Evolutionary conservation across 2,888 invertebrate species (phyloP).

Genomic region (Cotesia congregata): DNA sequence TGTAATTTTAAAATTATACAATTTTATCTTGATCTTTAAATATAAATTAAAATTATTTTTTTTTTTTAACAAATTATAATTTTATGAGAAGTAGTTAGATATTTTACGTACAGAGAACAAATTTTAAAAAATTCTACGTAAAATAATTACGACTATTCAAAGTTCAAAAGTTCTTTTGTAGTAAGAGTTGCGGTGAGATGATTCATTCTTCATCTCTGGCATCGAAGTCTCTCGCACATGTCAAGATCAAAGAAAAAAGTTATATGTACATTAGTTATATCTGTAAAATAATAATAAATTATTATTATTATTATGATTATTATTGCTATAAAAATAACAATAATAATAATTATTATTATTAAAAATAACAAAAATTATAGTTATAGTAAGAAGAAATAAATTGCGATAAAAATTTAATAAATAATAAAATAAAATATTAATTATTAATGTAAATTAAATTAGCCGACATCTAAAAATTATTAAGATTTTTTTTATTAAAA

Average conservation of each 20-base stretch:
- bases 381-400: too few relatives aligned
- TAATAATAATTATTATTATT: neutral
- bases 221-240: constrained; percentile 14
- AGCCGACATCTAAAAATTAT: too few relatives aligned
- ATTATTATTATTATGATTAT: too few relatives aligned
- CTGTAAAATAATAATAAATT: neutral
- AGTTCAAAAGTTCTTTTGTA: constrained; percentile 27
- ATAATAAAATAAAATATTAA: too few relatives aligned
- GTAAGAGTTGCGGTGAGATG: constrained; percentile 17
- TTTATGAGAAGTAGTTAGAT: neutral
- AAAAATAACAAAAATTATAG: too few relatives aligned
- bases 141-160: constrained; percentile 12
- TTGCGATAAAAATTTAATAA: too few relatives aligned
- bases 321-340: too few relatives aligned
- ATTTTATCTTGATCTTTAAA: neutral
- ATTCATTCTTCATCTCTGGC: constrained; percentile 7
- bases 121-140: neutral
- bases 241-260: neutral
- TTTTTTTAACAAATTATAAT: neutral
- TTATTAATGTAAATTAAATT: too few relatives aligned
- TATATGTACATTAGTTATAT: constrained; percentile 3
- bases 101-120: neutral
- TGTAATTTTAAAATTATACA: neutral
- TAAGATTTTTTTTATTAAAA: too few relatives aligned
- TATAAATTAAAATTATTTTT: neutral